phyloP scores from a whole-genome alignment of 64 coral and sea anemone species.

The Trachythela sp. region DNA sequence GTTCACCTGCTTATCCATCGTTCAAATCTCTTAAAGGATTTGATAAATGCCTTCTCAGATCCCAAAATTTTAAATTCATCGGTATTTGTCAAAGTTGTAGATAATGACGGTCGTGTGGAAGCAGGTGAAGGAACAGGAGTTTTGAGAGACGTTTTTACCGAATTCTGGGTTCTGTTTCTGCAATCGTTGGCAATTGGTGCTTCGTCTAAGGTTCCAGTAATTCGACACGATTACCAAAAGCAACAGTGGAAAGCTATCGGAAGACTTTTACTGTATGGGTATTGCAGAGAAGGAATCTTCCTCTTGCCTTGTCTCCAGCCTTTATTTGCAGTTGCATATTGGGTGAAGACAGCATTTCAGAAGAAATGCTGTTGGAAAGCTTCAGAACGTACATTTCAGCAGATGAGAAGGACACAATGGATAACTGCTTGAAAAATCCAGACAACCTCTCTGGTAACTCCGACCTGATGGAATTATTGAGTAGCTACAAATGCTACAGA shows the following conservation, averaged over 20 bases:
- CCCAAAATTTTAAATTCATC: neutral
- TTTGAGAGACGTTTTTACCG: no score
- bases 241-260: neutral
- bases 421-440: neutral
- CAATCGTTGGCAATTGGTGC: no score
- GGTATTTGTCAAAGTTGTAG: no score
- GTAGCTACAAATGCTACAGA: slow-evolving; percentile 18
- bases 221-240: neutral
- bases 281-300: slow-evolving; percentile 41
- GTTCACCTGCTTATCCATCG: neutral
- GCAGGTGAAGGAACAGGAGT: no score
- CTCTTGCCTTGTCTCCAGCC: slow-evolving; percentile 26
- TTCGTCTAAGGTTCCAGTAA: neutral
- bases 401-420: slow-evolving; percentile 52
- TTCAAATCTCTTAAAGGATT: neutral
- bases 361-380: no score
- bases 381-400: slow-evolving; percentile 42
- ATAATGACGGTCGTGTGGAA: no score
- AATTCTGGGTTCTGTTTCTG: no score
- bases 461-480: slow-evolving; percentile 41
- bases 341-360: slow-evolving; percentile 29
- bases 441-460: no score
- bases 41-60: neutral
- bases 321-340: slow-evolving; percentile 47
- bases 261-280: slow-evolving; percentile 26